These are phyloP conservation scores for Schlechtendalia chinensis DNA, from an alignment of 1,140 invertebrate genomes.

Conservation along the genomic window DNA sequence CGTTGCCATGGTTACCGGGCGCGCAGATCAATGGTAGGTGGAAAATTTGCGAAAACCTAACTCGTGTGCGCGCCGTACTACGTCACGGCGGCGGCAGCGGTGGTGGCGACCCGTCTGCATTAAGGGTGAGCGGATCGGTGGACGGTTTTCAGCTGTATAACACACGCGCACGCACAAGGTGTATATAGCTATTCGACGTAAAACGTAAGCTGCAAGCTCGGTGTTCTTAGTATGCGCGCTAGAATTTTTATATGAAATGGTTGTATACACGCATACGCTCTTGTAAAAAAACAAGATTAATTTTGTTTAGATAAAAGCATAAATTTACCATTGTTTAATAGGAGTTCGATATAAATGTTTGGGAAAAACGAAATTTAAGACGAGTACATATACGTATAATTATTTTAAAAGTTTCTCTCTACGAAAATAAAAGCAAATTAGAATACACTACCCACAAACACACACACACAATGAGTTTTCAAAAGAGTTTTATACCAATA, in stretches of 20 bases:
- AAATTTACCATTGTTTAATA: not conserved
- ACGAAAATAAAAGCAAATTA: too few relatives aligned
- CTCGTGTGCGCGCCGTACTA: constrained; percentile 29
- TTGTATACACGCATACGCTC: too few relatives aligned
- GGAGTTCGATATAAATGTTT: not conserved
- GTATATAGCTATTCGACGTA: not conserved
- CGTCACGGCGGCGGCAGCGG: not conserved
- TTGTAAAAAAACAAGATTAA: too few relatives aligned
- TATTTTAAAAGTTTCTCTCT: not conserved
- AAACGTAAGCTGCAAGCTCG: not conserved
- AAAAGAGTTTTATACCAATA: too few relatives aligned
- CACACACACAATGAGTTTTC: too few relatives aligned
- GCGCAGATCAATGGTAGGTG: constrained; percentile 49
- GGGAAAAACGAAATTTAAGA: not conserved
- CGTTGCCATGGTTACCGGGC: constrained; percentile 38
- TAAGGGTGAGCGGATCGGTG: not conserved
- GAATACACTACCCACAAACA: too few relatives aligned
- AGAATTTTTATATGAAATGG: not conserved
- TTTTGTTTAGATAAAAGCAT: not conserved
- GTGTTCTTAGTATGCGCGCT: not conserved
- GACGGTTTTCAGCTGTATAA: not conserved
- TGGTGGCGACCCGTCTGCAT: not conserved
- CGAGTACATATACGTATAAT: not conserved
- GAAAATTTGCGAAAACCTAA: constrained; percentile 42
- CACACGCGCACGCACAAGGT: not conserved